Conservation (phyloP, 2,888 invertebrate species). For the Cynaeus angustus region DNA sequence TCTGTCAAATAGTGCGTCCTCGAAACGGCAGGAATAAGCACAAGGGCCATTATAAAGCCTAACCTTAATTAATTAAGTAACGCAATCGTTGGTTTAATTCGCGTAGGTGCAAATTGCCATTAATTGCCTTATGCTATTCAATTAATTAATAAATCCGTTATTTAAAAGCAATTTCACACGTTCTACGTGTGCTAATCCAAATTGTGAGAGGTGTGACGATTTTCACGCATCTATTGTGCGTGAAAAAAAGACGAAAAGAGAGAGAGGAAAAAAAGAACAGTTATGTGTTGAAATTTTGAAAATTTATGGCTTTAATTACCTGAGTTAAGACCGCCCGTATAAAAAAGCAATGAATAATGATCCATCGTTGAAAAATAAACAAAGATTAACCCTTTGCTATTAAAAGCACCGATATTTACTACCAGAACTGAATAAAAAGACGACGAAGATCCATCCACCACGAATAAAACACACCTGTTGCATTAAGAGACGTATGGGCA, state of each 20-base stretch:
- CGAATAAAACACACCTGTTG: slow-evolving; percentile 58
- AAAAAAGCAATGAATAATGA: slow-evolving; percentile 54
- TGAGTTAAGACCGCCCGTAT: slow-evolving; percentile 29
- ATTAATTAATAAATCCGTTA: slow-evolving; percentile 39
- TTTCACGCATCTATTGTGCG: slow-evolving; percentile 34
- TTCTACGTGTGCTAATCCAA: slow-evolving; percentile 18
- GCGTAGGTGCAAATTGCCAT: slow-evolving; percentile 37
- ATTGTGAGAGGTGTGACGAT: slow-evolving; percentile 32
- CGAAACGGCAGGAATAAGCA: slow-evolving; percentile 8
- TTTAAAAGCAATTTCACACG: slow-evolving; percentile 23
- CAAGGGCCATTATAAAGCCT: slow-evolving; percentile 1
- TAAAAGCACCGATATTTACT: slow-evolving; percentile 51
- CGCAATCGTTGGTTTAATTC: slow-evolving; percentile 19
- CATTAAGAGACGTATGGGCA: slow-evolving; percentile 57
- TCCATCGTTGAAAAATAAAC: slow-evolving; percentile 55
- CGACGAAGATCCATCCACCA: slow-evolving; percentile 46
- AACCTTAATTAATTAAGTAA: slow-evolving; percentile 20
- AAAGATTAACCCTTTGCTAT: slow-evolving; percentile 56
- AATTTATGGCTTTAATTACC: slow-evolving; percentile 59
- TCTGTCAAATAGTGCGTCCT: background rate
- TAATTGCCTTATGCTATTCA: slow-evolving; percentile 29
- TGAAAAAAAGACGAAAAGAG: background rate
- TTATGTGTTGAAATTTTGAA: slow-evolving; percentile 56
- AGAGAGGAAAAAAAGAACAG: slow-evolving; percentile 30
- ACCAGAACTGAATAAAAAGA: slow-evolving; percentile 49